Percentiles rank a stretch among this genome's conserved stretches.
Conservation (phyloP, 2,888 invertebrate species). For the Chirona hameri region DNA sequence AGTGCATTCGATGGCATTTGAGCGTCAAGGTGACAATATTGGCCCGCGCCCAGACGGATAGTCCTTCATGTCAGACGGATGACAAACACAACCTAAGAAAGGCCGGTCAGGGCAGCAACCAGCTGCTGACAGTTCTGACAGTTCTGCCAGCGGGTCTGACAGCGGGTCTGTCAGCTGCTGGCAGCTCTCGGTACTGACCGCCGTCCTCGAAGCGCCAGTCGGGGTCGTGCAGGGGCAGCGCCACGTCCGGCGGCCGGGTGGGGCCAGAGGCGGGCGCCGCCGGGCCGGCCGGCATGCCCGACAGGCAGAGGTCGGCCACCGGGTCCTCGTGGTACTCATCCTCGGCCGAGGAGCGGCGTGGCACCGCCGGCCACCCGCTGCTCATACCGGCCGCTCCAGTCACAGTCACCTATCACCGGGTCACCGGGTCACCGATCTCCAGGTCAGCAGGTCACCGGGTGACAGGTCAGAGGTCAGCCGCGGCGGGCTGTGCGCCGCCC, state of each 20-base stretch:
- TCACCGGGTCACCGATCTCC: background rate
- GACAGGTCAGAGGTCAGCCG: background rate
- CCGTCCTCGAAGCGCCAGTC: conserved; percentile 1
- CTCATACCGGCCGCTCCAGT: background rate
- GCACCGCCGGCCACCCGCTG: background rate
- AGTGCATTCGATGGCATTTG: too few relatives aligned
- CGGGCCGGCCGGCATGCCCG: conserved; percentile 31
- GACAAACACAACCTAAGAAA: too few relatives aligned
- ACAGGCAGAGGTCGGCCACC: conserved; percentile 37
- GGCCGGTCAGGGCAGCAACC: too few relatives aligned
- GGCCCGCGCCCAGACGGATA: too few relatives aligned
- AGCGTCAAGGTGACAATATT: too few relatives aligned
- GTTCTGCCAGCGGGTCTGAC: too few relatives aligned
- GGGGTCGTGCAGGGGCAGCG: conserved; percentile 22
- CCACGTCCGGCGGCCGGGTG: conserved; percentile 24
- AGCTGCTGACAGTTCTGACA: too few relatives aligned
- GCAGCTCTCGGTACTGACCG: too few relatives aligned
- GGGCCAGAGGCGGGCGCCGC: background rate
- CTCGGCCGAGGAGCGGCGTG: background rate
- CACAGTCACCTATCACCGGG: background rate
- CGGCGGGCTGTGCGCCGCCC: background rate
- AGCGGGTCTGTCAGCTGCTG: too few relatives aligned
- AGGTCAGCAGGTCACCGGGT: background rate
- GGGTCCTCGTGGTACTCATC: conserved; percentile 38
- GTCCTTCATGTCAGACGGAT: too few relatives aligned